Evolutionary conservation across 2,797 vertebrate species (phyloP).

Genomic region (Lateolabrax maculatus): DNA sequence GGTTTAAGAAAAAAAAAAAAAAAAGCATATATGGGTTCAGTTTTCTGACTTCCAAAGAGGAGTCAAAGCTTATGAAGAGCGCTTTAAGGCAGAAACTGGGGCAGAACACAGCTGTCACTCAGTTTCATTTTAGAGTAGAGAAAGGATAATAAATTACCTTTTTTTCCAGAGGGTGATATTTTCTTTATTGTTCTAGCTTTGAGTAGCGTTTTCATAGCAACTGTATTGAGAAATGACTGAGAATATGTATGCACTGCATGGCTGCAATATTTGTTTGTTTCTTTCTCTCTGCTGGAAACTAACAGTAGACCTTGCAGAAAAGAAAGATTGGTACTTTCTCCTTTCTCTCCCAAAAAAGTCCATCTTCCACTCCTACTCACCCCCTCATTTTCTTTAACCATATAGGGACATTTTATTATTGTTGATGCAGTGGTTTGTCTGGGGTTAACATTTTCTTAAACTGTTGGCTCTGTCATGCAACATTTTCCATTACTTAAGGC

Average conservation of each 20-base stretch:
- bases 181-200: background rate
- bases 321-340: conserved; percentile 2
- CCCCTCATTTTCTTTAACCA: background rate
- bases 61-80: conserved; percentile 20
- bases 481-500: background rate
- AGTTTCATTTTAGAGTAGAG: conserved; percentile 2
- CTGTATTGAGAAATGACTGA: background rate
- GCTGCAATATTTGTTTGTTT: background rate
- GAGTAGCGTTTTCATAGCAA: background rate
- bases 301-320: background rate
- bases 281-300: conserved; percentile 1
- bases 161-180: background rate
- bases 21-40: conserved; percentile 10
- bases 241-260: background rate
- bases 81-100: conserved; percentile 42
- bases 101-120: conserved; percentile 47
- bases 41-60: conserved; percentile 23
- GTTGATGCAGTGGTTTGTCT: conserved; percentile 5
- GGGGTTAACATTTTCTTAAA: background rate
- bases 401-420: background rate
- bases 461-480: background rate
- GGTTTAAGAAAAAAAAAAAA: background rate
- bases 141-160: background rate
- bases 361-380: background rate
- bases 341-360: background rate